Percentiles rank a stretch among this genome's conserved stretches.
These are phyloP conservation scores for Drosophila imparisetae DNA, from an alignment of 2,888 invertebrate genomes.

Conservation along the genomic window DNA sequence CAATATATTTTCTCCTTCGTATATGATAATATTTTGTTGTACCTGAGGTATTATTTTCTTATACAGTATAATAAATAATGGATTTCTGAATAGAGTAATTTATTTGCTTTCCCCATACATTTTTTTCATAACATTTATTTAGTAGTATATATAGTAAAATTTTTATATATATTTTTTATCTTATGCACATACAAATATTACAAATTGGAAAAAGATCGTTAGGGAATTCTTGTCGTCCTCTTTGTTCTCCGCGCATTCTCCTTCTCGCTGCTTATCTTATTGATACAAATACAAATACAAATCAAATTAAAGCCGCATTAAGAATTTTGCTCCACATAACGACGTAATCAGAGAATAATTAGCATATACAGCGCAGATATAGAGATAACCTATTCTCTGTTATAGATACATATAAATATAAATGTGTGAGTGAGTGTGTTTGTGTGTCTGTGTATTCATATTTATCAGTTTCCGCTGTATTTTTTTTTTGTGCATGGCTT, in stretches of 20 bases:
- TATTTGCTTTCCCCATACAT: too few relatives aligned
- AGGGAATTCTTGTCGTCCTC: background rate
- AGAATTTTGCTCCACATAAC: background rate
- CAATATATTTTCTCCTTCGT: background rate
- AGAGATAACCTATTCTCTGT: conserved; percentile 27
- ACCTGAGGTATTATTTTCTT: too few relatives aligned
- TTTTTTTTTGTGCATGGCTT: background rate
- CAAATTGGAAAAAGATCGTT: too few relatives aligned
- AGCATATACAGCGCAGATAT: conserved; percentile 14
- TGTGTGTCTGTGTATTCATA: background rate
- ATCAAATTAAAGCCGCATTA: conserved; percentile 4
- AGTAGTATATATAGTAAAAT: background rate
- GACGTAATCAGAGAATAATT: conserved; percentile 14
- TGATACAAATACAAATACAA: conserved; percentile 2
- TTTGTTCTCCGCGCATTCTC: background rate
- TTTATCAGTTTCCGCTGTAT: conserved; percentile 25
- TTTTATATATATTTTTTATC: background rate
- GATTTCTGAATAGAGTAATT: too few relatives aligned
- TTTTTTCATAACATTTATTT: too few relatives aligned
- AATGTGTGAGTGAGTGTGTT: background rate
- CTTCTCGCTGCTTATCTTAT: background rate
- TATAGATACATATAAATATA: background rate
- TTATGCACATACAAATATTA: background rate
- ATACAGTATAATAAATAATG: too few relatives aligned
- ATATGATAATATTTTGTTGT: too few relatives aligned